Evolutionary conservation across 2,797 vertebrate genomes (phyloP), one percentile per base, ranked within the genome.

Genomic region (Coracias cyanogaster): DNA sequence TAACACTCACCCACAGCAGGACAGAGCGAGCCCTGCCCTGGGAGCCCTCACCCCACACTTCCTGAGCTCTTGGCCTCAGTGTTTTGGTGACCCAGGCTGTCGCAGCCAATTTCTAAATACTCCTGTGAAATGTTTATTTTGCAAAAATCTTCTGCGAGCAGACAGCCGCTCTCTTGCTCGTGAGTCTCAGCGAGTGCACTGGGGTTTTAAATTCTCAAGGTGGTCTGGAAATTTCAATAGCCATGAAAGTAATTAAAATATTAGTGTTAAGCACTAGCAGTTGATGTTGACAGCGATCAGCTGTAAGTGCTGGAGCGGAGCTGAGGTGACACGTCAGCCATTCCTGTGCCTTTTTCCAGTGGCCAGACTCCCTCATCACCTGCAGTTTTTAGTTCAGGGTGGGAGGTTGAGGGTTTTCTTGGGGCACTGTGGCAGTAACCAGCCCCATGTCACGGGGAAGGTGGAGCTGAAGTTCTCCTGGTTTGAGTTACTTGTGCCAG

Each of bases 61-160:
- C 76, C 92, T 33, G 82, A 83, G 67, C 84, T 70, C 80, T 57
- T 54, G 65, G 76, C 94, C 87, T 81, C 73, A 10, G 61, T 61
- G 65, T 83, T 88, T 77, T 39, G 66, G 94, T 91, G 89, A 91
- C 86, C 95, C 70, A 48, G 84, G 64, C 89, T 89, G 86, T 37
- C 91, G 86, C 86, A 91, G 94, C 82, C 89, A 25, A 52, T 83
- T 82, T 93, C 85, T 78, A 61, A 84, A 84, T 90, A 88, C 29
- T 43, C 67, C 61, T 13, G 61, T 86, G 66, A 83, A 76, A 14
- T 86, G 92, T 91, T 92, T 94, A 81, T 84, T 89, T 73, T 81
- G 78, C 79, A 61, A 12, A 37, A 46, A 62, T 81, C 77, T 87
- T 31, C 93, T 43, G 35, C 16, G 41, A 43, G 3, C 51, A 57